Percentiles rank a stretch among this genome's conserved stretches.
phyloP scores from a whole-genome alignment of 2,113 vertebrate genomes.

The Capreolus pygargus region DNA sequence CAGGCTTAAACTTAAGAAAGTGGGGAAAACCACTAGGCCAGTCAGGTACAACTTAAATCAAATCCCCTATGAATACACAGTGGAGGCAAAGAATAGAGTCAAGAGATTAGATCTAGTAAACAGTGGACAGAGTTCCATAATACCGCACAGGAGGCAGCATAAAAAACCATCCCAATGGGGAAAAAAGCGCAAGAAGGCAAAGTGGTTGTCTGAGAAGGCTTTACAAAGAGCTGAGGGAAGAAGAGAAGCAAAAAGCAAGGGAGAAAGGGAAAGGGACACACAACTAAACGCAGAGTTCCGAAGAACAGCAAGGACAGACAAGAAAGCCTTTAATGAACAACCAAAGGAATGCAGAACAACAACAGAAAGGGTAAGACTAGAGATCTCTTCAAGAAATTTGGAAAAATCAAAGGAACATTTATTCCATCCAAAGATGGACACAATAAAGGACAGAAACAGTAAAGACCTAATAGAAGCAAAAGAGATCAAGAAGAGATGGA shows the following conservation, averaged over 20 bases:
- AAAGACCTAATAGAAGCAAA: not conserved
- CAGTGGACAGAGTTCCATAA: not conserved
- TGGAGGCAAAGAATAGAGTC: not conserved
- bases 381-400: not conserved
- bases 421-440: not conserved
- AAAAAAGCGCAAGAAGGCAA: not conserved
- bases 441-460: not conserved
- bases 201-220: not conserved
- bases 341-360: not conserved
- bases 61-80: not conserved
- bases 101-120: not conserved
- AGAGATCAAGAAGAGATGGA: not conserved
- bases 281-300: not conserved
- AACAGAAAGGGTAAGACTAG: not conserved
- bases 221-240: not conserved
- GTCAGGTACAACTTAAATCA: not conserved
- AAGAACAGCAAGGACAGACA: not conserved
- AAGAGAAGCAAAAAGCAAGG: not conserved
- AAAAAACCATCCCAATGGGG: not conserved
- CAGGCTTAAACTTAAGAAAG: not conserved
- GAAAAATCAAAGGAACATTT: not conserved
- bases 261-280: not conserved
- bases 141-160: not conserved
- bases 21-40: not conserved
- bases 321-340: not conserved